phyloP scores from a whole-genome alignment of 2,888 invertebrate species.

The Adineta ricciae region DNA sequence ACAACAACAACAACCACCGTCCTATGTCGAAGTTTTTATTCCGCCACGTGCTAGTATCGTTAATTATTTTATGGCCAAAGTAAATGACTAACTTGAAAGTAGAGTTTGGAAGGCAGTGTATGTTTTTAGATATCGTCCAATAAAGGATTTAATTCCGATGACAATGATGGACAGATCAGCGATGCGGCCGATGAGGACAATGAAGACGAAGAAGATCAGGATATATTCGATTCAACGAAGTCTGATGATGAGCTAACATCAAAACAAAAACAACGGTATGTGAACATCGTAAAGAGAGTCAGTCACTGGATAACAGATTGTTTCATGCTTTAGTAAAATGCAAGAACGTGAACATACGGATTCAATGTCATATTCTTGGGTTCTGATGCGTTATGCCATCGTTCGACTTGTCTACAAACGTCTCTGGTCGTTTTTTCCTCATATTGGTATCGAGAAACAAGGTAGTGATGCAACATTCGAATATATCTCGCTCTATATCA shows the following conservation, averaged over 20 bases:
- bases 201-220: conserved; percentile 50
- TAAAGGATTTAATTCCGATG: background rate
- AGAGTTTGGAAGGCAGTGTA: background rate
- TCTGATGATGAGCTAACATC: background rate
- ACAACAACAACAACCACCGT: conserved; percentile 36
- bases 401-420: conserved; percentile 72
- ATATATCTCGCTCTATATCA: too few relatives aligned
- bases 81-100: conserved; percentile 44
- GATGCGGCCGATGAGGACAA: conserved; percentile 65
- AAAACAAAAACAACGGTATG: background rate
- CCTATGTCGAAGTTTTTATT: conserved; percentile 82
- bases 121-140: background rate
- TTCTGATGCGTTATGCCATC: conserved; percentile 76
- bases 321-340: background rate
- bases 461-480: too few relatives aligned
- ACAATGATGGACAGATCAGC: background rate
- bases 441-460: conserved; percentile 77
- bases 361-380: conserved; percentile 90
- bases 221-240: background rate
- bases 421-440: conserved; percentile 72
- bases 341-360: conserved; percentile 55
- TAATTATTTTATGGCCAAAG: conserved; percentile 81
- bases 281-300: too few relatives aligned
- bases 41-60: conserved; percentile 92
- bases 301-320: too few relatives aligned